These are phyloP conservation scores for Microcebus jonahi DNA, from an alignment of 2,113 vertebrate genomes.

Conservation along the genomic window DNA sequence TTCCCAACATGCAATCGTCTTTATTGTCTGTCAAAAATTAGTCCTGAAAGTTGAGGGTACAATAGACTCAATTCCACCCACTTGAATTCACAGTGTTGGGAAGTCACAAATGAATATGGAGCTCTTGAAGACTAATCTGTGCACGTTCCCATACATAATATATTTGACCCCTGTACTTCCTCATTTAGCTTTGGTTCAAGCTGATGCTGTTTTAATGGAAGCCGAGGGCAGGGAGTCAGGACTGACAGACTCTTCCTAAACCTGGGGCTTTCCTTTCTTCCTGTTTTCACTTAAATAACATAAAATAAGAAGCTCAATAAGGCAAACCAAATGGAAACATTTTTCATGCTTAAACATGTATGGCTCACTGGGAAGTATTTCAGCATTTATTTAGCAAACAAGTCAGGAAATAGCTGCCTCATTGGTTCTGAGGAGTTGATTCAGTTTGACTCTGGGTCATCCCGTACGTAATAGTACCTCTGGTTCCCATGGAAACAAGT, in stretches of 20 bases:
- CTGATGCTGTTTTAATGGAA: background rate
- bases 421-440: background rate
- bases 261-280: background rate
- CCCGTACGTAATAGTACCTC: background rate
- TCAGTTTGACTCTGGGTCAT: background rate
- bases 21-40: background rate
- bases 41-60: background rate
- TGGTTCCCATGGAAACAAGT: background rate
- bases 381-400: background rate
- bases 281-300: background rate
- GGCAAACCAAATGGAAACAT: background rate
- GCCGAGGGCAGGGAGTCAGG: background rate
- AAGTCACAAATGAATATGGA: background rate
- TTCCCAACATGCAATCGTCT: background rate
- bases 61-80: background rate
- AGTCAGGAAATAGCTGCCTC: background rate
- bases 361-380: background rate
- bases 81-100: too few species aligned
- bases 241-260: background rate
- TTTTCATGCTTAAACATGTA: background rate
- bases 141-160: accelerated
- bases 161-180: background rate
- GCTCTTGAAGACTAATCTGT: background rate
- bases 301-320: background rate
- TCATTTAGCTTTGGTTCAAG: background rate